Evolutionary conservation across 2,113 vertebrate genomes (phyloP).

Genomic region (Elachura formosa): DNA sequence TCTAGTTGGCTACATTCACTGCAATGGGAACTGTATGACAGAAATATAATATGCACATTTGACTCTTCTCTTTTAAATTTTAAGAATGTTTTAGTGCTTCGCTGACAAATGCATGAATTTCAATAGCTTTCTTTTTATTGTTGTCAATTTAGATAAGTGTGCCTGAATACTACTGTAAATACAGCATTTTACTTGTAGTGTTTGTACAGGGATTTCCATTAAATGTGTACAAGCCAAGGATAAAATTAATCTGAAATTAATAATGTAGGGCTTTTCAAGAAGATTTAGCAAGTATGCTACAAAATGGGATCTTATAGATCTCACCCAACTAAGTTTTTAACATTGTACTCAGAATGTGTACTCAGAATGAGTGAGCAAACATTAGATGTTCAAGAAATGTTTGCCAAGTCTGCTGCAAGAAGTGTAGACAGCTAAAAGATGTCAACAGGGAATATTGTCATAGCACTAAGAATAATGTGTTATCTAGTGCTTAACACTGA

Average conservation of each 20-base stretch:
- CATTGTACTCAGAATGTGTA: not conserved
- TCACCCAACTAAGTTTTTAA: slow-evolving; percentile 32
- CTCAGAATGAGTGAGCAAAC: slow-evolving; percentile 11
- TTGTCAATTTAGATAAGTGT: not conserved
- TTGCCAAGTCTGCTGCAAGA: slow-evolving; percentile 46
- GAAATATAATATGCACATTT: not conserved
- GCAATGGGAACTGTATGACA: not conserved
- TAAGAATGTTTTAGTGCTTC: not conserved
- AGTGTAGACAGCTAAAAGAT: slow-evolving; percentile 52
- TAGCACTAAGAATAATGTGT: slow-evolving; percentile 57
- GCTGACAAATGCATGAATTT: not conserved
- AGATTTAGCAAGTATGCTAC: not conserved
- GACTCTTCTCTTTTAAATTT: not conserved
- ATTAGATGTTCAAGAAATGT: slow-evolving; percentile 52
- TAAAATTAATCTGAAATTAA: slow-evolving; percentile 57
- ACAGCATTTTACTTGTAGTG: not conserved
- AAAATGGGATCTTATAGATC: not conserved
- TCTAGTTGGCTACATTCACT: not conserved
- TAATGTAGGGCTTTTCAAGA: slow-evolving; percentile 8
- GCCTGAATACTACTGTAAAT: not conserved
- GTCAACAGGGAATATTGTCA: slow-evolving; percentile 53
- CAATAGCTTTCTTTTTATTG: not conserved
- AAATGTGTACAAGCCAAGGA: slow-evolving; percentile 1
- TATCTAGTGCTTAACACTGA: slow-evolving; percentile 41
- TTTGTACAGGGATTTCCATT: not conserved